Percentiles rank a stretch among this genome's conserved stretches.
Conservation (phyloP, 2,113 vertebrate genomes). For the Nothocercus nigrocapillus region DNA sequence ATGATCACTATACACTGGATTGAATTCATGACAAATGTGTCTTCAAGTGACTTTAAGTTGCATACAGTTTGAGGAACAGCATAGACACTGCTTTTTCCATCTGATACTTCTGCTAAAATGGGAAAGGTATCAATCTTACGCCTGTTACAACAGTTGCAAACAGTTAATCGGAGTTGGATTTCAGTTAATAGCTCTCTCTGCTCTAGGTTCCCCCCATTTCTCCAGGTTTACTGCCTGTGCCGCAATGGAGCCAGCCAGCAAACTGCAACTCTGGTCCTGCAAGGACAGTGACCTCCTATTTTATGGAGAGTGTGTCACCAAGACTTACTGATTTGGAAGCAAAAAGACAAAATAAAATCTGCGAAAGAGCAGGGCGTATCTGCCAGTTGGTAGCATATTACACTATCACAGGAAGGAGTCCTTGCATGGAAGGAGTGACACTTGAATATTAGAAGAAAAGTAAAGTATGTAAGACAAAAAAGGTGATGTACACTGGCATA, state of each 20-base stretch:
- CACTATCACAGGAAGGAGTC: not conserved
- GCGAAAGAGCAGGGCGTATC: not conserved
- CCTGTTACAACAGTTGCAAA: slow-evolving; percentile 46
- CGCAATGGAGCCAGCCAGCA: not conserved
- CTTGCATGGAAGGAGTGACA: not conserved
- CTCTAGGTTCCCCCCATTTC: slow-evolving; percentile 22
- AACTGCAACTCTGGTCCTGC: not conserved
- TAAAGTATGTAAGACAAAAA: not conserved
- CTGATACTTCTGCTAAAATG: slow-evolving; percentile 54
- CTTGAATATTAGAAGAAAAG: not conserved
- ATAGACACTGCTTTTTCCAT: slow-evolving; percentile 48
- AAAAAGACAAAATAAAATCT: not conserved
- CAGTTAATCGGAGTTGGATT: slow-evolving; percentile 1
- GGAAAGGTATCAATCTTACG: slow-evolving; percentile 64
- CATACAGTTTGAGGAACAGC: slow-evolving; percentile 33
- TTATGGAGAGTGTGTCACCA: not conserved
- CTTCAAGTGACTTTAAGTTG: slow-evolving; percentile 28
- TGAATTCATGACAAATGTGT: slow-evolving; percentile 39
- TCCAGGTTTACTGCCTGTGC: not conserved
- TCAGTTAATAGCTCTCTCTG: slow-evolving; percentile 61
- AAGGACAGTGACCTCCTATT: not conserved
- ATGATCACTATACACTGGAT: not conserved
- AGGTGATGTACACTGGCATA: not conserved
- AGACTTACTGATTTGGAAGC: not conserved
- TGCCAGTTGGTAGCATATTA: not conserved